These are phyloP conservation scores for Antigone vipio DNA, from an alignment of 2,113 vertebrate species.

Conservation along the genomic window DNA sequence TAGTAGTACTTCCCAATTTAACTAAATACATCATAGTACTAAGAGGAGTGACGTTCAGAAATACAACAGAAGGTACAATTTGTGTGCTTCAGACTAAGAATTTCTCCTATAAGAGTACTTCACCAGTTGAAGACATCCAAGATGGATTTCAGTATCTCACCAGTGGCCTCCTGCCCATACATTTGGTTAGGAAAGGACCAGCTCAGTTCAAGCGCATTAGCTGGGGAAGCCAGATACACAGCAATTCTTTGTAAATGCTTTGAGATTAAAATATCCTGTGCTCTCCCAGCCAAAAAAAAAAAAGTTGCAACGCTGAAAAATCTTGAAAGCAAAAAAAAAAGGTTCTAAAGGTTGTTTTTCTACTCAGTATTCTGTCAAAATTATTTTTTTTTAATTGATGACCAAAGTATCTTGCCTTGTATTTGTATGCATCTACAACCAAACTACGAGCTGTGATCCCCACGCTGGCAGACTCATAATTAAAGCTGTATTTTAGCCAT, in stretches of 20 bases:
- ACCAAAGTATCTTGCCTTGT: neutral
- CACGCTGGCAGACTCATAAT: neutral
- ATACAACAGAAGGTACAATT: neutral
- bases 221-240: neutral
- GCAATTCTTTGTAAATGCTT: neutral
- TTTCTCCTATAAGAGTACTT: neutral
- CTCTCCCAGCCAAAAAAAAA: neutral
- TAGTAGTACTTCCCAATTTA: too few species aligned
- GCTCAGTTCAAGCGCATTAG: neutral
- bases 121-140: neutral
- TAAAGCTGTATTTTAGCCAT: neutral
- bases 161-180: neutral
- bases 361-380: neutral
- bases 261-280: neutral
- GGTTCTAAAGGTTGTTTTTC: neutral
- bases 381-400: neutral
- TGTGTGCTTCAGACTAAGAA: neutral
- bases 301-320: neutral
- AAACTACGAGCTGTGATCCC: neutral
- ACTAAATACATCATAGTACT: too few species aligned
- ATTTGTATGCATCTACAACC: neutral
- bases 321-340: neutral
- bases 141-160: neutral
- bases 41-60: neutral
- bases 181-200: neutral